Percentiles rank a stretch among this genome's conserved stretches.
phyloP scores from a whole-genome alignment of 2,888 invertebrate species.

The Ochropleura leucogaster region DNA sequence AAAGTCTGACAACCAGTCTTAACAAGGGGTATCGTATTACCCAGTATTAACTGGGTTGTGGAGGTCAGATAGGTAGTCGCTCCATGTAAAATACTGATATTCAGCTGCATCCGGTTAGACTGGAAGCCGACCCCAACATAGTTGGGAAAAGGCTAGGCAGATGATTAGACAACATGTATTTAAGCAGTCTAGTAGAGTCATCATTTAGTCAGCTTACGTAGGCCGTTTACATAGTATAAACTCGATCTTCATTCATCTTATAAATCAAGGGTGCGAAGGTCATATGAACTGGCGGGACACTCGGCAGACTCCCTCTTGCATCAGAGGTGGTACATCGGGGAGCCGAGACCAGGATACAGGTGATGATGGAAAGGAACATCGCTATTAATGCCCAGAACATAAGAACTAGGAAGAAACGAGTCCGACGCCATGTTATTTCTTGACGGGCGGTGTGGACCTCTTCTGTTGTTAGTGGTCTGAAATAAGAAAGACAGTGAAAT shows the following conservation, averaged over 20 bases:
- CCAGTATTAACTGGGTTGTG: too few species aligned
- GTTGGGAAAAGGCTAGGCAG: too few species aligned
- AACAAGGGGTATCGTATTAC: too few species aligned
- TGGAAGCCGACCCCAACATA: too few species aligned
- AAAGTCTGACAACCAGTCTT: too few species aligned
- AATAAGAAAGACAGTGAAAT: constrained; percentile 49
- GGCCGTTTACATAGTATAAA: constrained; percentile 52
- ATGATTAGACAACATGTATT: too few species aligned
- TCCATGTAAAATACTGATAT: too few species aligned
- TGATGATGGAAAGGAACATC: constrained; percentile 84
- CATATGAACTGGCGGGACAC: constrained; percentile 77
- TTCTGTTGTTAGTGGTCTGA: constrained; percentile 85
- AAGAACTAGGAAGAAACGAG: constrained; percentile 83
- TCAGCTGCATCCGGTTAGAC: too few species aligned
- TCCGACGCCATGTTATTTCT: constrained; percentile 87
- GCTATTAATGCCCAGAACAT: constrained; percentile 88
- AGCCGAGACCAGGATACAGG: constrained; percentile 77
- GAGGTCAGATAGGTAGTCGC: too few species aligned
- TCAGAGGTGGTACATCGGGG: constrained; percentile 64
- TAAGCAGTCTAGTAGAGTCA: too few species aligned
- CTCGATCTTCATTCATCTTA: constrained; percentile 54
- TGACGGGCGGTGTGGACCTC: constrained; percentile 85
- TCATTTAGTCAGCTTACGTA: background rate
- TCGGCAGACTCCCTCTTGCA: constrained; percentile 60
- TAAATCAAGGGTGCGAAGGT: constrained; percentile 75